Evolutionary conservation across 30 jellyfish, hydroid and myxozoan species (phyloP), one percentile per base, ranked within the genome.

Genomic region (Turritopsis rubra): DNA sequence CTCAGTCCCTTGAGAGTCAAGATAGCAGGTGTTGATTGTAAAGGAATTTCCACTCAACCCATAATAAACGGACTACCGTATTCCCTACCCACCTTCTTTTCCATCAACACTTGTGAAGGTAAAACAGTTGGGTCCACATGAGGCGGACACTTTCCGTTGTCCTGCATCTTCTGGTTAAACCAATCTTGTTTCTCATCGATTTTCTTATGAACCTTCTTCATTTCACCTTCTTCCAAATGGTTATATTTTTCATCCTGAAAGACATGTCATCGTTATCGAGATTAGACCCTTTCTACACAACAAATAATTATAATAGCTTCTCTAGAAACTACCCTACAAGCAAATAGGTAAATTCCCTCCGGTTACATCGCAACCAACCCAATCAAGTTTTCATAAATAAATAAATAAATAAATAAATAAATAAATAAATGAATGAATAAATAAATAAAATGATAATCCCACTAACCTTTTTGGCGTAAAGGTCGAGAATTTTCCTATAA

Each of bases 211-310:
- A 92, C 96, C 76, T 92, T 88, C 0, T 73, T 81, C 98, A 92
- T 92, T 79, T 88, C 98, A 7, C 78, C 86, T 54, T 85, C 96
- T 21, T 88, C 98, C 31, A 92, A 80, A 68, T 92, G 98, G n/a
- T 79, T 54, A 66, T 88, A 88, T 24, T 26, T 76, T 78, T 92
- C 98, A 77, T 92, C 98, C 98, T 91, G 28, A 4, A 25, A 60
- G 31, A 79, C 52, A 84, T 22, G 1, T 25, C n/a, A n/a, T n/a
- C n/a, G n/a, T n/a, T n/a, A n/a, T n/a, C n/a, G n/a, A n/a, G n/a
- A n/a, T n/a, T n/a, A n/a, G 21, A 54, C 72, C 19, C 19, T 54
- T 16, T 16, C 72, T 16, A 54, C 72, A 16, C 21, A 21, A 54
- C 72, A 54, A 54, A 54, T 18, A 54, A 54, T 54, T 54, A 16